A percentile compares a stretch with the other conserved stretches of the same genome.
Conservation (phyloP, 1,140 invertebrate genomes). For the Cydia strobilella region DNA sequence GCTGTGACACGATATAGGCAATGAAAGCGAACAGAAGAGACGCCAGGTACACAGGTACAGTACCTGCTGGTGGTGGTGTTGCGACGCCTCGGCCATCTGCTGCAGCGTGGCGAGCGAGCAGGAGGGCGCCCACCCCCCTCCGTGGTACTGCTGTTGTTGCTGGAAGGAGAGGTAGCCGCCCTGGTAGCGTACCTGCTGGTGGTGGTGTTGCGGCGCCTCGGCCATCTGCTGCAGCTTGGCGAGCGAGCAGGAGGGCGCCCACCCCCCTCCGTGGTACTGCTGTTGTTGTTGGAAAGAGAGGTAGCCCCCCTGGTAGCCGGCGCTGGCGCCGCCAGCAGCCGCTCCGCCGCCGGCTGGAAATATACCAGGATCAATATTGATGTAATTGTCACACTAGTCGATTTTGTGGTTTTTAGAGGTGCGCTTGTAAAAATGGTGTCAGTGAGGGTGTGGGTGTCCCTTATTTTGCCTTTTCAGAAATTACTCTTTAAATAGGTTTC, state of each 20-base stretch:
- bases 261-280: slow-evolving; percentile 65
- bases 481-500: no score
- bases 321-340: slow-evolving; percentile 40
- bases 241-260: slow-evolving; percentile 73
- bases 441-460: no score
- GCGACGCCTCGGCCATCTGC: slow-evolving; percentile 76
- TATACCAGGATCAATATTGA: no score
- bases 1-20: no score
- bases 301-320: slow-evolving; percentile 69
- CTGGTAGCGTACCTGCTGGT: slow-evolving; percentile 60
- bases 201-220: slow-evolving; percentile 67
- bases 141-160: slow-evolving; percentile 73
- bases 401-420: slow-evolving; percentile 47
- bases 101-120: slow-evolving; percentile 77
- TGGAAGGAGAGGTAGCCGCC: slow-evolving; percentile 70
- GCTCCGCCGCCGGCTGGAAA: slow-evolving; percentile 36
- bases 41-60: no score
- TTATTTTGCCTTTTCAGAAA: no score
- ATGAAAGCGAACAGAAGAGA: no score
- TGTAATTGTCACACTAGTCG: slow-evolving; percentile 47
- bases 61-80: slow-evolving; percentile 59
- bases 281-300: slow-evolving; percentile 72
- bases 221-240: slow-evolving; percentile 79
- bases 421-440: no score
- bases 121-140: slow-evolving; percentile 66